A percentile compares a stretch with the other conserved stretches of the same genome.
These are phyloP conservation scores for Centropus unirufus DNA, from an alignment of 2,113 vertebrate genomes.

Conservation along the genomic window DNA sequence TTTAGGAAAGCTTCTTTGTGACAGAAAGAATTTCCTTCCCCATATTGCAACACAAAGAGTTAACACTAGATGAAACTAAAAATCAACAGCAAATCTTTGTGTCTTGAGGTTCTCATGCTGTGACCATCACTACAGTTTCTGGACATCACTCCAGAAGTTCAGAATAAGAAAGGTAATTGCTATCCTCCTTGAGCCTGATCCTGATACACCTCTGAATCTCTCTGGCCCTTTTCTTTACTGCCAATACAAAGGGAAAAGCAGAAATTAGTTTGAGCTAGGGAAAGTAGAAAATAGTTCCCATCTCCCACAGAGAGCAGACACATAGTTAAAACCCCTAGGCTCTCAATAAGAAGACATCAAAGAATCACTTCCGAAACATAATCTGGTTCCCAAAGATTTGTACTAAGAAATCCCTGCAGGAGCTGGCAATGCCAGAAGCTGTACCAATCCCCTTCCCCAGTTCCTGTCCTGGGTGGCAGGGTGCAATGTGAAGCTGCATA, in stretches of 20 bases:
- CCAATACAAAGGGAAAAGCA: slow-evolving; percentile 1
- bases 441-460: not conserved
- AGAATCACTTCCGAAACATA: slow-evolving; percentile 55
- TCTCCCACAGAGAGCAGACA: slow-evolving; percentile 42
- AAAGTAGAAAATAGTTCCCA: slow-evolving; percentile 47
- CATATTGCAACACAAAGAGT: not conserved
- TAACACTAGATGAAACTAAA: not conserved
- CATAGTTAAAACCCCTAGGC: not conserved
- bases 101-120: not conserved
- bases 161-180: slow-evolving; percentile 1
- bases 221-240: not conserved
- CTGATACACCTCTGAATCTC: not conserved
- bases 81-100: not conserved
- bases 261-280: slow-evolving; percentile 9
- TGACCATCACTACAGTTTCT: not conserved
- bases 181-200: not conserved
- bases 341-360: slow-evolving; percentile 52
- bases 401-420: slow-evolving; percentile 52
- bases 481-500: not conserved
- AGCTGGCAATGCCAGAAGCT: not conserved
- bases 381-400: slow-evolving; percentile 55
- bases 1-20: not conserved
- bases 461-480: not conserved
- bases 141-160: not conserved
- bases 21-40: not conserved